These are phyloP conservation scores for Conus ventricosus DNA, from an alignment of 1,140 invertebrate genomes.

Conservation along the genomic window DNA sequence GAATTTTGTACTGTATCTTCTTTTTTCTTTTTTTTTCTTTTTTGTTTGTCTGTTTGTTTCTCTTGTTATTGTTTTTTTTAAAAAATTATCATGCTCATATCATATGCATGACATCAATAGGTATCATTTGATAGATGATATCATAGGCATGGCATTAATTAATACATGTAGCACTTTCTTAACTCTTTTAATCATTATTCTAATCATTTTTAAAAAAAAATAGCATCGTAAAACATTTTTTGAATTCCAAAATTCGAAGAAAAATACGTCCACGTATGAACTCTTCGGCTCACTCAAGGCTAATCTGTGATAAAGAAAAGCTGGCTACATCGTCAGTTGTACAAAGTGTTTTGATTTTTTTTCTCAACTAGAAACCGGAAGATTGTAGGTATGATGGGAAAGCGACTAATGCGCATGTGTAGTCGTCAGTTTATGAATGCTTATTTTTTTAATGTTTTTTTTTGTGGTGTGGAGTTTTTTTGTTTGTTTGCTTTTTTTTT, in stretches of 20 bases:
- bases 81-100: not conserved
- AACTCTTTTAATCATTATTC: not conserved
- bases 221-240: too few relatives aligned
- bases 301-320: not conserved
- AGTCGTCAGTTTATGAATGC: not conserved
- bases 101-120: not conserved
- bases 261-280: not conserved
- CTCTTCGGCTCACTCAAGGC: constrained; percentile 1
- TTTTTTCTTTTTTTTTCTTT: too few relatives aligned
- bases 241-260: not conserved
- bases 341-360: not conserved
- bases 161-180: not conserved
- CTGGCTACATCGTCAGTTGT: not conserved
- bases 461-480: too few relatives aligned
- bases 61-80: not conserved
- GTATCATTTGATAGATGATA: not conserved
- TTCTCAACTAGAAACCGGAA: not conserved
- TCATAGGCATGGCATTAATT: not conserved
- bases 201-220: not conserved
- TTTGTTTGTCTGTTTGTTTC: not conserved
- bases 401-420: not conserved
- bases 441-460: too few relatives aligned
- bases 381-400: not conserved
- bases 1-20: too few relatives aligned
- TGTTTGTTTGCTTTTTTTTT: too few relatives aligned